Conservation (phyloP, 1,140 invertebrate genomes). For the Coenobita brevimanus region DNA sequence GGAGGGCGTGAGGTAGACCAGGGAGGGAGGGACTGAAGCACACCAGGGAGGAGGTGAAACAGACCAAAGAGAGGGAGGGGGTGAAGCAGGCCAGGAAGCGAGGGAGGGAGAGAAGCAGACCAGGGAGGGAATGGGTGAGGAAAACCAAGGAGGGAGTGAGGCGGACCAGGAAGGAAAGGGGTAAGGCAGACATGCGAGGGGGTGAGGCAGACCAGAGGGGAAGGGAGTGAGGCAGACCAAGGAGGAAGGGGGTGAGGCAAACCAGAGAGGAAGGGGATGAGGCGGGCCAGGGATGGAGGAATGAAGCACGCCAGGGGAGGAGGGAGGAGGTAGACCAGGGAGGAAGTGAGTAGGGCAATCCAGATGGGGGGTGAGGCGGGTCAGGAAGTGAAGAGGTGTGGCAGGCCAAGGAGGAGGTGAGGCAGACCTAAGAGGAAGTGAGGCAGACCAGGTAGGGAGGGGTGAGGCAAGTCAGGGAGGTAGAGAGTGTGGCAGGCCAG, state of each 20-base stretch:
- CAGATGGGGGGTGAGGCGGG: not conserved
- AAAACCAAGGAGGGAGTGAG: not conserved
- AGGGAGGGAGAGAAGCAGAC: no score
- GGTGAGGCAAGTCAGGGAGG: no score
- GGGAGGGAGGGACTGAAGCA: no score
- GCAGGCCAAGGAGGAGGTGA: no score
- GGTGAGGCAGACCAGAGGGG: not conserved
- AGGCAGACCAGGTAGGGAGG: no score
- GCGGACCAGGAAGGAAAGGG: not conserved
- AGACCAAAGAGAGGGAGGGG: no score
- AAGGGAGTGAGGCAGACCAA: not conserved
- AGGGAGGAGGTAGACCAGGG: not conserved
- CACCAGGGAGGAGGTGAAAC: no score
- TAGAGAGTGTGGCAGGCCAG: no score
- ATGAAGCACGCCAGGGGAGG: not conserved
- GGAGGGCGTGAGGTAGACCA: no score
- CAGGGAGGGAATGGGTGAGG: no score
- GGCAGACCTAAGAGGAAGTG: no score
- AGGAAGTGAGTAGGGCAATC: not conserved
- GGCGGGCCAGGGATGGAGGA: not conserved
- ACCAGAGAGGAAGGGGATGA: not conserved
- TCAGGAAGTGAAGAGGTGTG: not conserved
- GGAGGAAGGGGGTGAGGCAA: not conserved
- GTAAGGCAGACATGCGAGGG: not conserved
- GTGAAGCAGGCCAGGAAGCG: no score